Conservation (phyloP, 2,888 invertebrate species). For the Rhagonycha lutea region DNA sequence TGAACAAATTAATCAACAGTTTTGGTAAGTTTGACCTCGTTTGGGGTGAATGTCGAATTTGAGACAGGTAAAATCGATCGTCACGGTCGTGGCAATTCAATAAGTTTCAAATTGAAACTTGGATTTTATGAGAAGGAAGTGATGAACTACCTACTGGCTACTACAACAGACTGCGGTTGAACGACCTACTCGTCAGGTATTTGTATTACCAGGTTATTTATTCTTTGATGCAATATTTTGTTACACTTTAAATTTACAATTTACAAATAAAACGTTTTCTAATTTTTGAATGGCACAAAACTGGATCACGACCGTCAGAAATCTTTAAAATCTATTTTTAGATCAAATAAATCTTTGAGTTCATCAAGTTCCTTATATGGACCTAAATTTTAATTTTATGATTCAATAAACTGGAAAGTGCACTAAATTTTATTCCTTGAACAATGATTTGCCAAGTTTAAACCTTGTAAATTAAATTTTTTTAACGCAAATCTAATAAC, state of each 20-base stretch:
- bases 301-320: too few relatives aligned
- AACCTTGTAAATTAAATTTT: neutral
- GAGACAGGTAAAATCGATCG: constrained; percentile 1
- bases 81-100: neutral
- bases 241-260: neutral
- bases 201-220: neutral
- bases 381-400: neutral
- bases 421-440: neutral
- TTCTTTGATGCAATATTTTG: neutral
- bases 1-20: neutral
- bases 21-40: neutral
- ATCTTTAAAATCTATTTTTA: too few relatives aligned
- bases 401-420: neutral
- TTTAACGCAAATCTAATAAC: neutral
- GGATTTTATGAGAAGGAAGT: neutral
- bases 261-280: neutral
- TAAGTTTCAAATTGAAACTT: neutral
- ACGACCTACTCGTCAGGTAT: constrained; percentile 1
- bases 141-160: neutral
- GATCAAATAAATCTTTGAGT: neutral
- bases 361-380: neutral
- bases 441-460: neutral
- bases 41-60: neutral
- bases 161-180: neutral
- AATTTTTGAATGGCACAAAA: neutral